Conservation (phyloP, 2,113 vertebrate genomes). For the Ciconia boyciana region DNA sequence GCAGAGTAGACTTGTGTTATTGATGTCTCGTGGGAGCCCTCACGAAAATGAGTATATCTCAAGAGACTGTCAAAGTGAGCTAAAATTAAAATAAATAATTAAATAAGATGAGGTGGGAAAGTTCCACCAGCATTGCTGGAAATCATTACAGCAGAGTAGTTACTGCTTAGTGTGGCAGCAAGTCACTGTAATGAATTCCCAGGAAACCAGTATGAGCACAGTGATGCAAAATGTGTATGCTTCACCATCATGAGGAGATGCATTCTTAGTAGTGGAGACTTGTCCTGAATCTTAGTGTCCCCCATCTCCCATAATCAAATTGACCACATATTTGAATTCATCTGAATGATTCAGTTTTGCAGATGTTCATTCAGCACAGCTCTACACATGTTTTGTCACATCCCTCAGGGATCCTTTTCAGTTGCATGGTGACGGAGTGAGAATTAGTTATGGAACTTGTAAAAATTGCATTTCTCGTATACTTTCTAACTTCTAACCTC, state of each 20-base stretch:
- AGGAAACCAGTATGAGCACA: neutral
- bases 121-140: neutral
- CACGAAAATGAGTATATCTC: neutral
- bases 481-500: neutral
- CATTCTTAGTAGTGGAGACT: neutral
- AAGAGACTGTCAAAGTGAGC: neutral
- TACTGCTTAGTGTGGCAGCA: neutral
- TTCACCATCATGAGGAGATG: neutral
- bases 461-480: neutral
- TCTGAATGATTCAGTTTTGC: neutral
- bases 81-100: slow-evolving; percentile 62
- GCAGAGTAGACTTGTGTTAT: neutral
- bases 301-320: neutral
- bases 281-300: neutral
- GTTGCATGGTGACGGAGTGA: neutral
- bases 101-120: neutral
- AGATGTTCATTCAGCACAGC: neutral
- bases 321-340: neutral
- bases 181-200: slow-evolving; percentile 12
- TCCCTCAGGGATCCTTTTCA: neutral
- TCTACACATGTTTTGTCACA: neutral
- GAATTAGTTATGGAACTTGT: neutral
- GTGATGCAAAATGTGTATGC: neutral
- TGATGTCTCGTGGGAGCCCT: neutral
- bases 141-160: neutral